Conservation (phyloP, 1,140 invertebrate genomes). For the Olivierus martensii region DNA sequence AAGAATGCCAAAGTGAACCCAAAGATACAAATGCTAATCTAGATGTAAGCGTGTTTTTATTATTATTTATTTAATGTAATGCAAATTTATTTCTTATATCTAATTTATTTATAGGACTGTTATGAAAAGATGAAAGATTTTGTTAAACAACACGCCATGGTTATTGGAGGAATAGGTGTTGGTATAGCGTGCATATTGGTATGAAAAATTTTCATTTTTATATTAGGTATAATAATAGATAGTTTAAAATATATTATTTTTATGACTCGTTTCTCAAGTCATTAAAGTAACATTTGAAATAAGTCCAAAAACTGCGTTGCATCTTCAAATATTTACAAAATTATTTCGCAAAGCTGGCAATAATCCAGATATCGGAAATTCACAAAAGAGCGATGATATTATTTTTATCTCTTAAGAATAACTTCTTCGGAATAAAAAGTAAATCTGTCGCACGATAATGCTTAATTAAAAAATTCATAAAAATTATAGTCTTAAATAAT, state of each 20-base stretch:
- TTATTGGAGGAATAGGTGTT: constrained; percentile 64
- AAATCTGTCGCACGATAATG: too few species aligned
- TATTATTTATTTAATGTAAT: not conserved
- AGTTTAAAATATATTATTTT: not conserved
- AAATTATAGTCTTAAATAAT: not conserved
- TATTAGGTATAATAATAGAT: not conserved
- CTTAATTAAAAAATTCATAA: too few species aligned
- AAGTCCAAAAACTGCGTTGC: not conserved
- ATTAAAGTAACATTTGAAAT: not conserved
- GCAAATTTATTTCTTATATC: not conserved
- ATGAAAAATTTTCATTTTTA: constrained; percentile 19
- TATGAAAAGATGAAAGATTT: constrained; percentile 49
- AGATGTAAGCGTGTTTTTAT: constrained; percentile 7
- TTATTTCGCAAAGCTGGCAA: not conserved
- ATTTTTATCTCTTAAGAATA: too few species aligned
- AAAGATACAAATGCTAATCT: constrained; percentile 15
- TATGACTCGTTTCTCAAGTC: too few species aligned
- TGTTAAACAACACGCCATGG: constrained; percentile 57
- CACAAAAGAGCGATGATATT: not conserved
- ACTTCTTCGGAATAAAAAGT: too few species aligned
- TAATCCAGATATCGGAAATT: not conserved
- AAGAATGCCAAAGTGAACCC: constrained; percentile 12
- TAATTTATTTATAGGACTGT: constrained; percentile 55
- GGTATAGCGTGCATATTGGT: constrained; percentile 68
- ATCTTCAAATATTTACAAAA: not conserved